Evolutionary conservation across 1,140 invertebrate genomes (phyloP), one percentile per base, ranked within the genome.

Genomic region (Brachionus manjavacas): DNA sequence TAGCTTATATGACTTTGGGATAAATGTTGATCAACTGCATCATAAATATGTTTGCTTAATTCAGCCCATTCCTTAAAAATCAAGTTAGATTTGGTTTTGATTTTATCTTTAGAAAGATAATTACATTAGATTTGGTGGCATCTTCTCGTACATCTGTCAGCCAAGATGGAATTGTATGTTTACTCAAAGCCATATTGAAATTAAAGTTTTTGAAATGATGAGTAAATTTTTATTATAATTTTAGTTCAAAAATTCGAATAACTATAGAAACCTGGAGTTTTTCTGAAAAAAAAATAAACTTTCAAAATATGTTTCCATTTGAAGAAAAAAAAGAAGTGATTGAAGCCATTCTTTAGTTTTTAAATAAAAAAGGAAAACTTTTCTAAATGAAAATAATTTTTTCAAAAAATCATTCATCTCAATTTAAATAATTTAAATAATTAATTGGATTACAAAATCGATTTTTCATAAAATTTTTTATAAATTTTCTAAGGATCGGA

Each of bases 21-120:
- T 35, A 83, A 83, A 43, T 83, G 81, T 55, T 83, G 81, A 55
- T 83, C 81, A 16, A 83, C 81, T 28, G 68, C 81, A 12, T 83
- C 81, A 46, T 83, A 83, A 70, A 83, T 83, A 16, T 83, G 35
- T 16, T 25, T 68, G 16, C 49, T 70, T 23, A 83, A 55, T 16
- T 68, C 60, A 46, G 25, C 28, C 81, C 81, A 83, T 83, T 83
- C 81, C 81, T 83, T 2, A 83, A 31, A 83, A 16, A 35, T 6
- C 4, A 35, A 35, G 35, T 60, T 20, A 14, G 16, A 16, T 28
- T 23, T 16, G 23, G 1, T 68, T 60, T n/a, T 28, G 28, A 60
- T 52, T 9, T 35, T 35, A 55, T 79, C 20, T 31, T 16, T 28
- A 79, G 8, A 12, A 79, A 23, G 16, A 60, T 20, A 12, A 28